Conservation (phyloP, 2,113 vertebrate species). For the Corydoras sp. region DNA sequence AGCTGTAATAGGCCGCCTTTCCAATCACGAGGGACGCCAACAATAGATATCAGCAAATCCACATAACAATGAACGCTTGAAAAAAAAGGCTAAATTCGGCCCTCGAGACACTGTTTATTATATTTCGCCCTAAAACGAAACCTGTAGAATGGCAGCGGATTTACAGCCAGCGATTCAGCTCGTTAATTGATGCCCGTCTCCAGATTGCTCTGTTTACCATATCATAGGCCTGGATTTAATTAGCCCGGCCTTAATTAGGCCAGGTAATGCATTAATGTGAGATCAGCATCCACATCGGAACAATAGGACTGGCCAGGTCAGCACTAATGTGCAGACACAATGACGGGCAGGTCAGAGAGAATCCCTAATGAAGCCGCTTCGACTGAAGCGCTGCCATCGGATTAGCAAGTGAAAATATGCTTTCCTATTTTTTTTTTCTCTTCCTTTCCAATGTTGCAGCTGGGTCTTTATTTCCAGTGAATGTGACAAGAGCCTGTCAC, state of each 20-base stretch:
- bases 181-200: constrained; percentile 37
- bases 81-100: constrained; percentile 24
- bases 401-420: constrained; percentile 39
- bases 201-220: constrained; percentile 44
- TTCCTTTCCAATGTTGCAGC: constrained; percentile 3
- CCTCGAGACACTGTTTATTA: constrained; percentile 24
- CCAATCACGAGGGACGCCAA: too few relatives aligned
- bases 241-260: constrained; percentile 35
- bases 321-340: constrained; percentile 40
- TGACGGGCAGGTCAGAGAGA: constrained; percentile 8
- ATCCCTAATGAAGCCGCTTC: constrained; percentile 21
- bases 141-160: constrained; percentile 25
- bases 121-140: constrained; percentile 25
- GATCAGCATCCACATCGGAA: constrained; percentile 27
- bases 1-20: not conserved
- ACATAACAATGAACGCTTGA: constrained; percentile 26
- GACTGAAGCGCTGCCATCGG: constrained; percentile 37
- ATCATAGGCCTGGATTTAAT: constrained; percentile 40
- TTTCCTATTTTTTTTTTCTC: not conserved
- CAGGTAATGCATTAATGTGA: constrained; percentile 42
- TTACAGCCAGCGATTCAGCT: constrained; percentile 27
- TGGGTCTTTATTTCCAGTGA: constrained; percentile 18
- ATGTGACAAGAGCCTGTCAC: not conserved
- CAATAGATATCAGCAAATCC: constrained; percentile 23
- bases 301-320: constrained; percentile 27